These are phyloP conservation scores for Pinna nobilis DNA, from an alignment of 1,140 invertebrate genomes.

Conservation along the genomic window DNA sequence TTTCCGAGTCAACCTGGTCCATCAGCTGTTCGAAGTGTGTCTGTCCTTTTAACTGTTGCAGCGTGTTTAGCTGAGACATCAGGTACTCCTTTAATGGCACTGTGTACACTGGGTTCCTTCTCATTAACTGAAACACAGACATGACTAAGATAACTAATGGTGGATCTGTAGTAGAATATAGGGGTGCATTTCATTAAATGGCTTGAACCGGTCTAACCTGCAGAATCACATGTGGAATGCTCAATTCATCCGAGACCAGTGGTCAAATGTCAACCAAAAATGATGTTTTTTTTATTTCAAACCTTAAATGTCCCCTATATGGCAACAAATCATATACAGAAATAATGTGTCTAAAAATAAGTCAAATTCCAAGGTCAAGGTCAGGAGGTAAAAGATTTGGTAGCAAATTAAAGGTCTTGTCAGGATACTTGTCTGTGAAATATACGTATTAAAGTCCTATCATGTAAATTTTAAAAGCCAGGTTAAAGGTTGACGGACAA, in stretches of 20 bases:
- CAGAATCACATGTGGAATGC: not conserved
- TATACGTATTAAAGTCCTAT: too few species aligned
- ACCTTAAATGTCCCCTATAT: too few species aligned
- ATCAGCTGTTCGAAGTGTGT: conserved; percentile 59
- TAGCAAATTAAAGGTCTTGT: too few species aligned
- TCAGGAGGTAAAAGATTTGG: too few species aligned
- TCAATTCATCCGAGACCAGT: not conserved
- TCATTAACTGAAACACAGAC: conserved; percentile 76
- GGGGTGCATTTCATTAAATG: not conserved
- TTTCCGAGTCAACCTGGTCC: conserved; percentile 58
- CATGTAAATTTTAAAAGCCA: too few species aligned
- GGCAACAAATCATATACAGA: too few species aligned
- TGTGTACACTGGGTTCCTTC: conserved; percentile 83
- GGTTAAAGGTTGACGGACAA: too few species aligned
- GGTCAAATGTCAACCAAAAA: not conserved
- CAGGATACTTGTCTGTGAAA: too few species aligned
- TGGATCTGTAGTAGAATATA: not conserved
- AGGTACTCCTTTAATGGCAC: conserved; percentile 82
- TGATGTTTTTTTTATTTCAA: not conserved
- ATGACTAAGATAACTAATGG: not conserved
- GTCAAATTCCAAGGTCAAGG: too few species aligned
- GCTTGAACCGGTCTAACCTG: not conserved
- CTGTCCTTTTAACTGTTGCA: conserved; percentile 77
- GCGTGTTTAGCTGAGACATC: conserved; percentile 80
- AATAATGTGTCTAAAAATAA: too few species aligned